A percentile compares a stretch with the other conserved stretches of the same genome.
phyloP scores from a whole-genome alignment of 2,797 vertebrate species.

The Lophura swinhoii region DNA sequence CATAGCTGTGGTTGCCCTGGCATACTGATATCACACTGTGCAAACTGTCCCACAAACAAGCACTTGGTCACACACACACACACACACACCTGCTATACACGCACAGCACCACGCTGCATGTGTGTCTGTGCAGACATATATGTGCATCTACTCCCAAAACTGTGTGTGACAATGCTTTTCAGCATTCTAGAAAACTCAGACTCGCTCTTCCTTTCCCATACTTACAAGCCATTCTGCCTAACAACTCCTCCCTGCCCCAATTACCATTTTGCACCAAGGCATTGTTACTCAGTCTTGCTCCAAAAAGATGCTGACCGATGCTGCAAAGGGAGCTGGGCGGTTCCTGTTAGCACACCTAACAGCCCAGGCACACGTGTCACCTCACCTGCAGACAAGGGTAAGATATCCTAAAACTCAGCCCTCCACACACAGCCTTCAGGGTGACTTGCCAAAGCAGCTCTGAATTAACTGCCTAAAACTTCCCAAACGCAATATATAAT shows the following conservation, averaged over 20 bases:
- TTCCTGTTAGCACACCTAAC: neutral
- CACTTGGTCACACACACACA: neutral
- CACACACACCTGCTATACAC: fast-evolving
- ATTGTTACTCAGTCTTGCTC: neutral
- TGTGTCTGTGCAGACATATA: neutral
- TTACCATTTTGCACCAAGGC: neutral
- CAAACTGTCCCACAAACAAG: neutral
- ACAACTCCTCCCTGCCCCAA: neutral
- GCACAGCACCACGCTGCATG: neutral
- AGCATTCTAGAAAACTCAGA: neutral
- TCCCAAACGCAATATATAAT: neutral
- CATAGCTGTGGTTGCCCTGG: neutral
- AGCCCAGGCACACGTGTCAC: neutral
- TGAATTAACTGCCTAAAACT: neutral
- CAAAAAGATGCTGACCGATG: neutral
- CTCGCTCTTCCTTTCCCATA: neutral
- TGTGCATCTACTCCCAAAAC: neutral
- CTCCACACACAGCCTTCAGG: neutral
- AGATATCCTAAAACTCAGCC: neutral
- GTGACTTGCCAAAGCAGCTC: neutral
- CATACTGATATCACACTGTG: neutral
- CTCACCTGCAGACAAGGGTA: neutral
- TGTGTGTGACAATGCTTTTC: neutral
- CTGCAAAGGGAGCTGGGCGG: neutral
- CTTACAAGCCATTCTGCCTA: neutral